Evolutionary conservation across 2,888 invertebrate species (phyloP).

Genomic region (Polia nebulosa): DNA sequence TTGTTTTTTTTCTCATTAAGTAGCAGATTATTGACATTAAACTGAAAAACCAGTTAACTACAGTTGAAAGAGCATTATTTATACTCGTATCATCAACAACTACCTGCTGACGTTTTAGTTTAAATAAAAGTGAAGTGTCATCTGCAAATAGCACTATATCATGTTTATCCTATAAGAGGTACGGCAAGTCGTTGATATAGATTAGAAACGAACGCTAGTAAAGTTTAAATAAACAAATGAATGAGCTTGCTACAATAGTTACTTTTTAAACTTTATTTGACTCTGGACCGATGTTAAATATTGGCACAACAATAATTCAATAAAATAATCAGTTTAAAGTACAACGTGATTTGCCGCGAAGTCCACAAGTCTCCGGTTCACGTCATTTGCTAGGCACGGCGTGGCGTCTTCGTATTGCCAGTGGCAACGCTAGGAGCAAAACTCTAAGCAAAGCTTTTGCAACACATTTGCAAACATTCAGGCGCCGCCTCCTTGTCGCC

Average conservation of each 20-base stretch:
- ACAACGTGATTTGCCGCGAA: slow-evolving; percentile 48
- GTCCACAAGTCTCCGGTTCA: slow-evolving; percentile 49
- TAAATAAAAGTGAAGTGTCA: too few species aligned
- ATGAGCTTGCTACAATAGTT: background rate
- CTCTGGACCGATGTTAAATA: slow-evolving; percentile 1
- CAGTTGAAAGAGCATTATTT: too few species aligned
- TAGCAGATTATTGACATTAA: too few species aligned
- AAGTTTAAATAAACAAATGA: too few species aligned
- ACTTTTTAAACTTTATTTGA: slow-evolving; percentile 1
- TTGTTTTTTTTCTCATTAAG: too few species aligned
- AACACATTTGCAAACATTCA: slow-evolving; percentile 83
- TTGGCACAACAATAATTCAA: slow-evolving; percentile 19
- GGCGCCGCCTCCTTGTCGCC: slow-evolving; percentile 79
- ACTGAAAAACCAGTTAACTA: too few species aligned
- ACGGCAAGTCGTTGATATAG: too few species aligned
- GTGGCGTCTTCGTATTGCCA: slow-evolving; percentile 39
- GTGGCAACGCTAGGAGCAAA: slow-evolving; percentile 61
- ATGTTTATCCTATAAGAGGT: too few species aligned
- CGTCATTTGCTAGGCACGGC: slow-evolving; percentile 50
- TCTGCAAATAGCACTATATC: too few species aligned
- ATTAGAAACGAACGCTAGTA: too few species aligned
- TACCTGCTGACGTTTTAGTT: too few species aligned
- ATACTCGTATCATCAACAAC: too few species aligned
- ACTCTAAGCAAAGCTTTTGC: slow-evolving; percentile 79
- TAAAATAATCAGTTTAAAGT: slow-evolving; percentile 45